These are phyloP conservation scores for Antedon mediterranea DNA, from an alignment of 53 echinoderm and acorn worm species.

Conservation along the genomic window DNA sequence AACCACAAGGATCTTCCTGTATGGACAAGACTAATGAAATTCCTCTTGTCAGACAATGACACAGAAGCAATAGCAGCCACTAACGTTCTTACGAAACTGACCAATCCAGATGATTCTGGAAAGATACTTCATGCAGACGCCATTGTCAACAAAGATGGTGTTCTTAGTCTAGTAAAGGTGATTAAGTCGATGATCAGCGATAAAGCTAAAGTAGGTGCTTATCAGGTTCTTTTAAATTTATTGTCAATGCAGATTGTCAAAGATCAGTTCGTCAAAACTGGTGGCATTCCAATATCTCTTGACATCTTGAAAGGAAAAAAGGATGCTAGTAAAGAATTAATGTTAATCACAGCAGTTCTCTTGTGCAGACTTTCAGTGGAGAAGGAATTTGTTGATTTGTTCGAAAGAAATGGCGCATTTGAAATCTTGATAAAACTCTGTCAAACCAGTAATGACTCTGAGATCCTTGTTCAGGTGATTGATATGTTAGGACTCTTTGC, in stretches of 20 bases:
- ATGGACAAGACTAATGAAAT: constrained; percentile 67
- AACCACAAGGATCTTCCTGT: constrained; percentile 67
- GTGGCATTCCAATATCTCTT: constrained; percentile 49
- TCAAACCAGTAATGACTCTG: constrained; percentile 47
- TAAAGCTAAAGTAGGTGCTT: constrained; percentile 63
- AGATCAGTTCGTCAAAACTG: constrained; percentile 70
- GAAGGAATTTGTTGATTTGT: constrained; percentile 32
- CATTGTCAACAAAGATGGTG: constrained; percentile 19
- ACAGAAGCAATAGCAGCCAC: constrained; percentile 74
- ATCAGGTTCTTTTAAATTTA: constrained; percentile 53
- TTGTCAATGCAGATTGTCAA: constrained; percentile 48
- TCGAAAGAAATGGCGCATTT: constrained; percentile 59
- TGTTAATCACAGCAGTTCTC: constrained; percentile 52
- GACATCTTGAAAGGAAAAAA: constrained; percentile 46
- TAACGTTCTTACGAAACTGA: constrained; percentile 51
- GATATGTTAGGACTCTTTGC: constrained; percentile 74
- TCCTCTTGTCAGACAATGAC: constrained; percentile 53
- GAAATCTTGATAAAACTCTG: constrained; percentile 61
- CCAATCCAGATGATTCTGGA: constrained; percentile 21
- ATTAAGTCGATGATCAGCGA: constrained; percentile 63
- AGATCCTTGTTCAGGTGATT: constrained; percentile 65
- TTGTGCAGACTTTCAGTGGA: constrained; percentile 59
- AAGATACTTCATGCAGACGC: constrained; percentile 4
- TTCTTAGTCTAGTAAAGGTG: constrained; percentile 61
- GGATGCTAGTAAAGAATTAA: constrained; percentile 33